phyloP scores from a whole-genome alignment of 1,140 invertebrate genomes.

The Bradynema listronoti region DNA sequence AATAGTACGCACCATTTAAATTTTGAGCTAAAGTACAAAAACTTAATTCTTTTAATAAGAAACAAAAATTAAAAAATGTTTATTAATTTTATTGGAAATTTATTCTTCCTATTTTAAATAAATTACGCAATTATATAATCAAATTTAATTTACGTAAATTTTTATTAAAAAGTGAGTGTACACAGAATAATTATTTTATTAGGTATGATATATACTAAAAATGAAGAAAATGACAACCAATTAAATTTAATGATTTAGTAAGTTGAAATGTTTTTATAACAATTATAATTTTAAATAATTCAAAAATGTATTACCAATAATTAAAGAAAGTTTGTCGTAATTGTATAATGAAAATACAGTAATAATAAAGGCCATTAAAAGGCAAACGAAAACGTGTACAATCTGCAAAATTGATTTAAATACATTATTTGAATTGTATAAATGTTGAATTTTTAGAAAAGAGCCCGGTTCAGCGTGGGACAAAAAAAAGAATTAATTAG shows the following conservation, averaged over 20 bases:
- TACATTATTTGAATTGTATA: not conserved
- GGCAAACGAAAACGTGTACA: slow-evolving; percentile 43
- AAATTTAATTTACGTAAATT: not conserved
- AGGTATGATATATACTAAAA: not conserved
- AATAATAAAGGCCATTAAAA: slow-evolving; percentile 38
- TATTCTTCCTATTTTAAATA: too few relatives aligned
- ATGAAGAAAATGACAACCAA: not conserved
- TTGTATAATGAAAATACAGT: slow-evolving; percentile 37
- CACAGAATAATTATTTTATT: slow-evolving; percentile 12
- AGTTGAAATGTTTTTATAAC: not conserved
- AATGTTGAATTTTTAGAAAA: not conserved
- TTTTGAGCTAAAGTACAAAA: too few relatives aligned
- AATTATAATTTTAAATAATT: slow-evolving; percentile 1
- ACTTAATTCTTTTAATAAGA: too few relatives aligned
- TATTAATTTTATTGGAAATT: too few relatives aligned
- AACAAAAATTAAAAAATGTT: too few relatives aligned
- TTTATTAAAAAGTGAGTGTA: slow-evolving; percentile 11
- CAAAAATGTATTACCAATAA: slow-evolving; percentile 28
- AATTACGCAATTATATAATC: too few relatives aligned
- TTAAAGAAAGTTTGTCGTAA: slow-evolving; percentile 37
- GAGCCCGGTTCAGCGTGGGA: not conserved
- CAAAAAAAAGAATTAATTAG: not conserved
- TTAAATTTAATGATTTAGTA: slow-evolving; percentile 3
- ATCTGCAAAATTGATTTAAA: slow-evolving; percentile 22
- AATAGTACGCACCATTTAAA: not conserved